Evolutionary conservation across 2,797 vertebrate species (phyloP), one percentile per base, ranked within the genome.

Genomic region (Hydrophis major): DNA sequence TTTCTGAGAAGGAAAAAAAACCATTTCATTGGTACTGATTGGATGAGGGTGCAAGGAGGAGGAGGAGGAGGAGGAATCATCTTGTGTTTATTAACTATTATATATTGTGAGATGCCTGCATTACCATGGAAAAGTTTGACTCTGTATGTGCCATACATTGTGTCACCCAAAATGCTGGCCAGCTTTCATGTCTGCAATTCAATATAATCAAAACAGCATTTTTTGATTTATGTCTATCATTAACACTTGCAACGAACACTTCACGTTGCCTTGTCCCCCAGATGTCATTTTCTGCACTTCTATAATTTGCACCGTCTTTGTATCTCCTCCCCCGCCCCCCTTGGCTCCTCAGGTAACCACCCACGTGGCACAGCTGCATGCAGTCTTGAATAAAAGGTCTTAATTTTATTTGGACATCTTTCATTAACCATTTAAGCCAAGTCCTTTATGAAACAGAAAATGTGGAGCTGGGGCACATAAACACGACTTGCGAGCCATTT

Each of bases 11-110:
- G 97, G 4, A n/a, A 61, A n/a, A 28, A 60, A 18, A 98, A 98
- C 97, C 98, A 98, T 99, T 98, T 98, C 98, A 98, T 99, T 99
- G 99, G 97, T 97, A 96, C 98, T 98, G 98, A 98, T 98, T 98
- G 97, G 97, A 97, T 97, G 96, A 98, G 97, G 96, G 97, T 98
- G 98, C 96, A 98, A 96, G 96, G 96, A 98, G 97, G 97, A 96
- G 92, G 16, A 96, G 92, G 16, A 20, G 69, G n/a, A 37, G n/a
- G 14, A 37, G 14, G 16, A 74, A 14, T 14, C 32, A 16, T 32
- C 95, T 96, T 97, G 96, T 97, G 96, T 97, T 98, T 90, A 96
- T 98, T 98, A 98, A 98, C 98, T 98, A 98, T 97, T 97, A 93
- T 96, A 95, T 96, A 95, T 95, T 97, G 95, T 88, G 90, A 93